Base-by-base conservation (phyloP, 2,888 invertebrate genomes). In the Baccha elongata region DNA sequence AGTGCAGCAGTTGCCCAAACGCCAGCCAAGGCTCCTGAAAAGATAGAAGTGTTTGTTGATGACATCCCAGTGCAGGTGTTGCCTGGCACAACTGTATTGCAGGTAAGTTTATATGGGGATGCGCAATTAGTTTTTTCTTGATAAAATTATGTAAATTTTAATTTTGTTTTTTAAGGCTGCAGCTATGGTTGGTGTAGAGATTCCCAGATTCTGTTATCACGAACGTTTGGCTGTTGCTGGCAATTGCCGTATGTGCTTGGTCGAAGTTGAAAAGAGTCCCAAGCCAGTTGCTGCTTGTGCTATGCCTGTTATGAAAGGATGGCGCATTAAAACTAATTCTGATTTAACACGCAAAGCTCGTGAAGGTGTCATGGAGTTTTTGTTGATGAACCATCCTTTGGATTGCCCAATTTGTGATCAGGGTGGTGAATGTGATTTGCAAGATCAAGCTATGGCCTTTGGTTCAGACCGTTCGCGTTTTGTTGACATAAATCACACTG, bases 291-390 rank as follows among this genome's bases (percentile, higher is more conserved):
- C 99, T 7, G 98, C 99, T 0, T 99, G 99, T 91, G 99, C 99
- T 11, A 99, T 99, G 99, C 99, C 99, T 0, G 99, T 99, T 0
- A 98, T 99, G 99, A 99, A 99, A 91, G 99, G 99, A n/a, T 98
- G 97, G 99, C 94, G 96, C 85, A 94, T 99, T 17, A 99, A 99
- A 91, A 99, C 99, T 17, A 96, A 99, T 90, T 99, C 99, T 0
- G 97, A 98, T 86, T 92, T 99, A 91, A 98, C 98, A 0, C 93
- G 93, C 84, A 94, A 95, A 89, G 94, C 94, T 0, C 91, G 93
- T 10, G 93, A 93, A 86, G 97, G 99, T 86, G 99, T 99, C 0
- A 99, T 99, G 99, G 99, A 99, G 91, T 99, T 99, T 90, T 92
- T 99, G 50, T 92, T 99, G 26, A 97, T 99, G 80, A 99, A 99